Evolutionary conservation across 2,113 vertebrate species (phyloP).

Genomic region (Plectropomus leopardus): DNA sequence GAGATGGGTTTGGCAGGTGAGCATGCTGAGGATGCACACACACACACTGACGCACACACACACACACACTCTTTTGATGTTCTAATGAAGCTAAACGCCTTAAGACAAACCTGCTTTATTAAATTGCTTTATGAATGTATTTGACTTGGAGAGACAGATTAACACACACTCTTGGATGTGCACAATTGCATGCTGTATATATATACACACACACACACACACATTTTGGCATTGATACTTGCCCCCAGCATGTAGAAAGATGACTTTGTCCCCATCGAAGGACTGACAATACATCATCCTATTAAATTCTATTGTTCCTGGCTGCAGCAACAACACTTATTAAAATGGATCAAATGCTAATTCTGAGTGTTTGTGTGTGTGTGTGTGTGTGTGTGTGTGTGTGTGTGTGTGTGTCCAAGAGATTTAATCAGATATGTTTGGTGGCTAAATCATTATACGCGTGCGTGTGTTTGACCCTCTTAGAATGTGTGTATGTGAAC

Average conservation of each 20-base stretch:
- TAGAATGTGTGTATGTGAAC: background rate
- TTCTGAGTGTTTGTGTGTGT: background rate
- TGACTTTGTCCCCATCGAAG: slow-evolving; percentile 66
- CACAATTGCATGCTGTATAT: background rate
- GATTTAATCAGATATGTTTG: slow-evolving; percentile 22
- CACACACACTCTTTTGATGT: background rate
- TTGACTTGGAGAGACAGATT: slow-evolving; percentile 23
- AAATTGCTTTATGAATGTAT: slow-evolving; percentile 18
- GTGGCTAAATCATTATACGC: slow-evolving; percentile 7
- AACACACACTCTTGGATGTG: background rate
- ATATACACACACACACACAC: background rate
- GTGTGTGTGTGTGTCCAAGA: background rate
- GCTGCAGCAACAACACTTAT: slow-evolving; percentile 58
- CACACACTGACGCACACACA: background rate
- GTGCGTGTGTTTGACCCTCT: background rate
- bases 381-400: background rate
- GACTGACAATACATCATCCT: slow-evolving; percentile 72
- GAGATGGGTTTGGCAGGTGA: slow-evolving; percentile 58
- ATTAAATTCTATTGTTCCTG: slow-evolving; percentile 69
- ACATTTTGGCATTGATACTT: slow-evolving; percentile 47
- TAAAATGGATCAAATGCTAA: slow-evolving; percentile 55
- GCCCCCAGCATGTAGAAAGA: slow-evolving; percentile 54
- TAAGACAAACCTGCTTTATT: slow-evolving; percentile 29
- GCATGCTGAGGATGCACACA: background rate
- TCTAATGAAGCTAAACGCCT: slow-evolving; percentile 8